phyloP scores from a whole-genome alignment of 1,140 invertebrate genomes.

The Drosophila orosa region DNA sequence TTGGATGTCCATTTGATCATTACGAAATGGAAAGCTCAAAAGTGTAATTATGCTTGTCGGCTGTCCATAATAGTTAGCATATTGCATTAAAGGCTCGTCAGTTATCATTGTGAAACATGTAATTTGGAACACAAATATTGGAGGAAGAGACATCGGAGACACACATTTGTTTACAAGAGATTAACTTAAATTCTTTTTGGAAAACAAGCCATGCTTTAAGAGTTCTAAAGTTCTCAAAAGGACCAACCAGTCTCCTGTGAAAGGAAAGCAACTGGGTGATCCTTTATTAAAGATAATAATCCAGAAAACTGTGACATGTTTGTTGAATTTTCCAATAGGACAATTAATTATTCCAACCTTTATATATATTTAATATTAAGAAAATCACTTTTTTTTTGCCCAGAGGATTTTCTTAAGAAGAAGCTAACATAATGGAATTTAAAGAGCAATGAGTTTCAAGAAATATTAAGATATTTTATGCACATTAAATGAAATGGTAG shows the following conservation, averaged over 20 bases:
- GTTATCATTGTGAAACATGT: background rate
- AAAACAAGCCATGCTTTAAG: no score
- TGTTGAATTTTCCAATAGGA: no score
- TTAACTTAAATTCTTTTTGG: background rate
- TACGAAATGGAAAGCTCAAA: slow-evolving; percentile 17
- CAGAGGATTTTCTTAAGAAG: background rate
- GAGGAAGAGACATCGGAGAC: background rate
- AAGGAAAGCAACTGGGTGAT: no score
- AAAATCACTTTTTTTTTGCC: no score
- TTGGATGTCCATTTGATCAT: slow-evolving; percentile 12
- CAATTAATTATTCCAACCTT: no score
- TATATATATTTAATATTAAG: no score
- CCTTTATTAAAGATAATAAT: no score
- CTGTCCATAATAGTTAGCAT: background rate
- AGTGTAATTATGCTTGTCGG: background rate
- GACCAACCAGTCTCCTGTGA: no score
- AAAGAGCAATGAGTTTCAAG: background rate
- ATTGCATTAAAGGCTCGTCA: background rate
- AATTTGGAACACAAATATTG: background rate
- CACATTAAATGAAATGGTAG: background rate
- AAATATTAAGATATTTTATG: no score
- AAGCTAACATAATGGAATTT: background rate
- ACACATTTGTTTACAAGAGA: background rate
- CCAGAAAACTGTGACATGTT: no score
- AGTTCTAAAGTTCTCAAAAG: no score